phyloP scores from a whole-genome alignment of 1,140 invertebrate species.

The Macrosteles quadrilineatus region DNA sequence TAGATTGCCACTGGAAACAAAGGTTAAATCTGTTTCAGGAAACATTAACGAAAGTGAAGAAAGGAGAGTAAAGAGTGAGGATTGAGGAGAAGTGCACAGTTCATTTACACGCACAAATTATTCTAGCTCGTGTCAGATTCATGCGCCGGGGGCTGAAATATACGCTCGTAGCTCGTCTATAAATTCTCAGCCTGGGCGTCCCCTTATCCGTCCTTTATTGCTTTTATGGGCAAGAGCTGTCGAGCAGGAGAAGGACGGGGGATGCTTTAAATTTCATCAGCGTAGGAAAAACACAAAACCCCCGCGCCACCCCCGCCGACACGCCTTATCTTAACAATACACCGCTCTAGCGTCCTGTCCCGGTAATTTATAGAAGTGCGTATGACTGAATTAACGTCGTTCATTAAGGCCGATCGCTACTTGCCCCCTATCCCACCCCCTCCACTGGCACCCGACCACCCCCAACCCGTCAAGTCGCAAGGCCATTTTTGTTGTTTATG shows the following conservation, averaged over 20 bases:
- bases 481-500: no score
- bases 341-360: constrained; percentile 9
- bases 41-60: no score
- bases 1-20: no score
- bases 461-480: no score
- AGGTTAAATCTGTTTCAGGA: no score
- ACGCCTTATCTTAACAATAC: constrained; percentile 32
- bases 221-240: constrained; percentile 41
- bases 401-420: constrained; percentile 17
- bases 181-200: constrained; percentile 35
- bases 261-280: constrained; percentile 43
- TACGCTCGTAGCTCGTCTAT: constrained; percentile 36
- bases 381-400: constrained; percentile 31
- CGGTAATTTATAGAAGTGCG: constrained; percentile 26
- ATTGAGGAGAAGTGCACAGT: constrained; percentile 29
- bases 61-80: neutral
- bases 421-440: neutral
- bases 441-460: no score
- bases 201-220: constrained; percentile 42
- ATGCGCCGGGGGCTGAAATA: constrained; percentile 37
- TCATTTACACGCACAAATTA: constrained; percentile 32
- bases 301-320: neutral
- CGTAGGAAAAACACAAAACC: constrained; percentile 40
- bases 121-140: constrained; percentile 26
- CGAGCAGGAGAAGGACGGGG: constrained; percentile 33